Evolutionary conservation across 2,113 vertebrate species (phyloP), one percentile per base, ranked within the genome.

Genomic region (Callionymus lyra): DNA sequence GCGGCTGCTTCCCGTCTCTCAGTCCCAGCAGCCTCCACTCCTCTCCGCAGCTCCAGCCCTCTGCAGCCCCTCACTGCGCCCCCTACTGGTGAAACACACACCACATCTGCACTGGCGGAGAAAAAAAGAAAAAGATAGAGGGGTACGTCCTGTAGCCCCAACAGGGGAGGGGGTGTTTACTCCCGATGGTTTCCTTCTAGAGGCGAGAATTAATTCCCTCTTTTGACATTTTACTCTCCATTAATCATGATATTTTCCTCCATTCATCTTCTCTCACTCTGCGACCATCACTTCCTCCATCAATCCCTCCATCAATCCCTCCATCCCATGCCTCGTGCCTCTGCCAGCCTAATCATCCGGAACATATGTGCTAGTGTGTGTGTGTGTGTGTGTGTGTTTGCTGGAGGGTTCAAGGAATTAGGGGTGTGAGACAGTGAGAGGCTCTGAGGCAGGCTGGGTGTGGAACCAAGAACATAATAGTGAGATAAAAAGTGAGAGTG

Each of bases 41-140:
- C 47, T 46, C 16, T 50, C 67, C 46, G 68, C 65, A 62, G 65
- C 50, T 60, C 37, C 41, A 36, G 31, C 53, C 47, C 54, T 58
- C 65, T 47, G 56, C 65, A 57, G 55, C 69, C 68, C 53, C 53
- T 66, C 68, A 55, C 65, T 68, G 50, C 53, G 55, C 80, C 69
- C 67, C 63, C 72, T 65, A 33, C 53, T 31, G 72, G 72, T 55
- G 31, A 10, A 49, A 36, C 16, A 34, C 51, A 27, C 21, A 38
- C 36, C 11, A n/a, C 1, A 32, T 43, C n/a, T 41, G 13, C 21
- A 14, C 13, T 32, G 13, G 21, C n/a, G 35, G 12, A n/a, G 14
- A 37, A 37, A 37, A n/a, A 9, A 37, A n/a, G n/a, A 11, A 12
- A 12, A 6, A 12, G 15, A 31, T 1, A 1, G 1, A 6, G 16